These are phyloP conservation scores for Hirundichthys speculiger DNA, from an alignment of 2,113 vertebrate species.

Conservation along the genomic window DNA sequence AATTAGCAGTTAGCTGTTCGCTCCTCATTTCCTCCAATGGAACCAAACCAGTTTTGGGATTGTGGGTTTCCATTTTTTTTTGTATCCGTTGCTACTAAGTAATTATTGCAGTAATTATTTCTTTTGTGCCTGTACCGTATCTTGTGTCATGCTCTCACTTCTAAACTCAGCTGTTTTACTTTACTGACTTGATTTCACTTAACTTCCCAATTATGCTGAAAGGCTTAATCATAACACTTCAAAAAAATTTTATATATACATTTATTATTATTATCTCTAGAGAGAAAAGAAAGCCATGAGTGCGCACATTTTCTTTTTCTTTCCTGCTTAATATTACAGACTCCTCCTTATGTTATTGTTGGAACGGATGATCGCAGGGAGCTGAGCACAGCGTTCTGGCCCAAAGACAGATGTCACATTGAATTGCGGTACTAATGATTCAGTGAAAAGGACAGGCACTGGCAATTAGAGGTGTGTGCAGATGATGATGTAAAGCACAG, in stretches of 20 bases:
- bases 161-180: background rate
- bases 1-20: too few species aligned
- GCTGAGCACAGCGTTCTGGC: conserved; percentile 65
- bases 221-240: conserved; percentile 9
- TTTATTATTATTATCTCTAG: background rate
- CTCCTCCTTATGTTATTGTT: conserved; percentile 27
- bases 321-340: conserved; percentile 15
- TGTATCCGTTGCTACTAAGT: too few species aligned
- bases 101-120: too few species aligned
- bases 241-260: conserved; percentile 7
- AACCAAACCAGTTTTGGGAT: too few species aligned
- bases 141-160: too few species aligned
- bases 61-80: too few species aligned
- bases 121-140: too few species aligned
- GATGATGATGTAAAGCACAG: conserved; percentile 42
- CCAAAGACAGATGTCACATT: conserved; percentile 68
- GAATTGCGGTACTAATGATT: conserved; percentile 68
- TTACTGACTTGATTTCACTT: background rate
- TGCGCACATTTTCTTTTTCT: conserved; percentile 28
- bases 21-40: too few species aligned
- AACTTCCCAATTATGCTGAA: conserved; percentile 11
- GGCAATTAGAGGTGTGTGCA: conserved; percentile 66
- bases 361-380: conserved; percentile 42
- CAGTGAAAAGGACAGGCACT: conserved; percentile 60
- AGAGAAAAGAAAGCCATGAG: conserved; percentile 1